Base-by-base conservation (phyloP, 2,113 vertebrate genomes). In the Abramis brama region DNA sequence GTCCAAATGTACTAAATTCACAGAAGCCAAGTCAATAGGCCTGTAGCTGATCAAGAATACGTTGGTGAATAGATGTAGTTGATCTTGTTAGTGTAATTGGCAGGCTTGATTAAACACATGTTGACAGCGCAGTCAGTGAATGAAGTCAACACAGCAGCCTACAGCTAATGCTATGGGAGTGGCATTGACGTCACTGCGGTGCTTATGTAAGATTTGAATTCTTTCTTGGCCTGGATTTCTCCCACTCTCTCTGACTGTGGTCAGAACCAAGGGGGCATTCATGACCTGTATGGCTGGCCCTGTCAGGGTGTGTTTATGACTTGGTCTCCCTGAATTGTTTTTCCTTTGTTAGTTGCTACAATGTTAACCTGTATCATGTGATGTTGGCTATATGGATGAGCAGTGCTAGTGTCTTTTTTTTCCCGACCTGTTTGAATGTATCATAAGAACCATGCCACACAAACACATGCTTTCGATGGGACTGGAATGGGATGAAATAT, bases 201-300 rank as follows among this genome's bases (percentile, higher is more conserved):
- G 33, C 57, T 88, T 86, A 86, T 52, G 52, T 86, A 83, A 86
- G 84, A 78, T 78, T 84, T 47, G 77, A 75, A 81, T 45, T 86
- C 81, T 86, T 83, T 60, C 75, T 60, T 59, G 19, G 74, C 75
- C 85, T 84, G 60, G 25, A 45, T 83, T 21, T 86, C 52, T 79
- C 60, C 82, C 30, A 64, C 21, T 70, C 64, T 68, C 43, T 66
- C 17, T 60, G 1, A 59, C 59, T 76, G 62, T 86, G 62, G 27
- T 82, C 88, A 71, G 27, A 39, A 82, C 62, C 79, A 85, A 87
- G 71, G 87, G 87, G 84, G n/a, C 85, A 80, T 82, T 75, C 50
- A 70, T 79, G 74, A 62, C 86, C 80, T 60, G 7, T 39, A 85
- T 27, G 79, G 43, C 50, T 60, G 27, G 66, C 27, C 25, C 21